Conservation (phyloP, 2,888 invertebrate genomes). For the Chloroclystis v-ata region DNA sequence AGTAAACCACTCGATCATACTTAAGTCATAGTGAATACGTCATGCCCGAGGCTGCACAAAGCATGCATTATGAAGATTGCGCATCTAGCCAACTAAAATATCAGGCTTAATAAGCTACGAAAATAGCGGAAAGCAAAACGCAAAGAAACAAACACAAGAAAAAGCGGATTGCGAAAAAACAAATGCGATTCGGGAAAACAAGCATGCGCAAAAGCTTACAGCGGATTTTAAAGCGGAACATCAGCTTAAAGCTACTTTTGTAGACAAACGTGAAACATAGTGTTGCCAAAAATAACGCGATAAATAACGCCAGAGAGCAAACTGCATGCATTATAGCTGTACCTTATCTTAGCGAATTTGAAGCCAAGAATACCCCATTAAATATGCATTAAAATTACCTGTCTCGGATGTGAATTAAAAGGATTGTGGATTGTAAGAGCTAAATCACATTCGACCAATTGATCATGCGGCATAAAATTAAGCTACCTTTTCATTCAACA, state of each 20-base stretch:
- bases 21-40: slow-evolving; percentile 35
- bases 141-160: slow-evolving; percentile 10
- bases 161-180: slow-evolving; percentile 5
- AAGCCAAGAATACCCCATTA: slow-evolving; percentile 78
- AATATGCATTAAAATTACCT: slow-evolving; percentile 79
- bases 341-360: slow-evolving; percentile 77
- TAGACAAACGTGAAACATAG: slow-evolving; percentile 30
- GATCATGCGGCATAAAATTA: neutral
- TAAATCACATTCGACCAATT: neutral
- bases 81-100: slow-evolving; percentile 74
- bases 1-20: slow-evolving; percentile 28
- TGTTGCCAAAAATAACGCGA: slow-evolving; percentile 78
- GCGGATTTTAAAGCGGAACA: neutral
- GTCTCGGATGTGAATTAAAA: slow-evolving; percentile 66
- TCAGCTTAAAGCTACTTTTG: slow-evolving; percentile 7
- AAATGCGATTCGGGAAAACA: too few relatives aligned
- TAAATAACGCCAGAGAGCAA: slow-evolving; percentile 71
- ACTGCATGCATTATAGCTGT: slow-evolving; percentile 75
- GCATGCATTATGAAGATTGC: slow-evolving; percentile 78
- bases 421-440: slow-evolving; percentile 36
- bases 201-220: too few relatives aligned
- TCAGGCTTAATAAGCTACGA: slow-evolving; percentile 31
- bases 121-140: slow-evolving; percentile 15
- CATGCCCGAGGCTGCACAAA: slow-evolving; percentile 50
- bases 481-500: too few relatives aligned